Evolutionary conservation across 2,888 invertebrate genomes (phyloP).

Genomic region (Clanis bilineata): DNA sequence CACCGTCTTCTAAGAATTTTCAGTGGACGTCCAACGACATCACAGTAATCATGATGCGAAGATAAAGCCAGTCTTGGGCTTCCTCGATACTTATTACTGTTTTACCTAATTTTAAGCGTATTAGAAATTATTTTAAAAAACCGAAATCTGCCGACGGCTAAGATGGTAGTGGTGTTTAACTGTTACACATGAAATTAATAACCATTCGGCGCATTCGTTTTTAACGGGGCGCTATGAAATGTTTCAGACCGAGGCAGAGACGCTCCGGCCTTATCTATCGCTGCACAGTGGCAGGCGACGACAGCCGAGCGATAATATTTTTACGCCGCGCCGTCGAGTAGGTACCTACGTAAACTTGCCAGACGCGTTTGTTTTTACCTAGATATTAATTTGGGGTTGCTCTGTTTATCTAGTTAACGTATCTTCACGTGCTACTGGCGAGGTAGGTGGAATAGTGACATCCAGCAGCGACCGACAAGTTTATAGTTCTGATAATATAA

Average conservation of each 20-base stretch:
- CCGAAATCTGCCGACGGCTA: no score
- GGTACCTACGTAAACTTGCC: conserved; percentile 14
- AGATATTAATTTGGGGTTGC: conserved; percentile 18
- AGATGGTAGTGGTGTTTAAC: no score
- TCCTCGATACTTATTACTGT: no score
- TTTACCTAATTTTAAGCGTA: no score
- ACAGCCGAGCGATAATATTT: conserved; percentile 32
- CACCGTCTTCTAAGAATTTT: no score
- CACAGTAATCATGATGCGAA: no score
- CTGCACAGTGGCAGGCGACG: conserved; percentile 31
- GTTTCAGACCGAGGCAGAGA: neutral
- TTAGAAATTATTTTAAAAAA: no score
- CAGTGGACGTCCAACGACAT: no score
- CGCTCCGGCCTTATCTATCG: conserved; percentile 3
- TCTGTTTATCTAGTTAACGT: conserved; percentile 2
- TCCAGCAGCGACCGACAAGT: neutral
- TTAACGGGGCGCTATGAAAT: neutral
- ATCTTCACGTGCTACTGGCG: conserved; percentile 8
- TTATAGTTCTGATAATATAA: no score
- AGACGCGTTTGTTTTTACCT: conserved; percentile 18
- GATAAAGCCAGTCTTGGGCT: no score
- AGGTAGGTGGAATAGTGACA: neutral
- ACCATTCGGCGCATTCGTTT: neutral
- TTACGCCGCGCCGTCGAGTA: conserved; percentile 21
- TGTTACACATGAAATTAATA: no score